phyloP scores from a whole-genome alignment of 1,140 invertebrate species.

The Phthorimaea operculella region DNA sequence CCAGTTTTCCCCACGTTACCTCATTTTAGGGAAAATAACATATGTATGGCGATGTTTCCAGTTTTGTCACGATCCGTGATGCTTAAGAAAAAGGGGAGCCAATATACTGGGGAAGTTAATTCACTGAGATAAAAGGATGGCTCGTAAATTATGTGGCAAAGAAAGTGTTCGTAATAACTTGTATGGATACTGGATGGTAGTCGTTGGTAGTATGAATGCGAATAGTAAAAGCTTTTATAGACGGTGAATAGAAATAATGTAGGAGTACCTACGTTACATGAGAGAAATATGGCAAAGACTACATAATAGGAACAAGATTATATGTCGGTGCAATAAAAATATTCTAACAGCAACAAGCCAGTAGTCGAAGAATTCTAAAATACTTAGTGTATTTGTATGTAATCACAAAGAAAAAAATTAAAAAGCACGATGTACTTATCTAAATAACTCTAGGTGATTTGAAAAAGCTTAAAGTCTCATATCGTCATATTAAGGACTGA shows the following conservation, averaged over 20 bases:
- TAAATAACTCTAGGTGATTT: no score
- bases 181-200: no score
- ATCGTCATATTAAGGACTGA: no score
- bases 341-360: no score
- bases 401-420: no score
- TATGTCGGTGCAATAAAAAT: no score
- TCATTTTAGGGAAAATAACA: slow-evolving; percentile 14
- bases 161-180: slow-evolving; percentile 6
- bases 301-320: no score
- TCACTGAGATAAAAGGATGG: slow-evolving; percentile 4
- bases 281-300: no score
- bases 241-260: neutral
- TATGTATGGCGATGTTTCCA: slow-evolving; percentile 35
- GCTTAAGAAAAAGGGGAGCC: slow-evolving; percentile 20
- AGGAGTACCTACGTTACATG: neutral
- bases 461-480: no score
- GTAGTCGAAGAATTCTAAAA: no score
- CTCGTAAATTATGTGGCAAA: slow-evolving; percentile 1
- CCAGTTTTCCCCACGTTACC: neutral
- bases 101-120: slow-evolving; percentile 14
- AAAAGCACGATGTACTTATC: no score
- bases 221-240: neutral
- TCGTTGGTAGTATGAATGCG: slow-evolving; percentile 9
- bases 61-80: slow-evolving; percentile 40
- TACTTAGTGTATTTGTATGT: no score